Evolutionary conservation across 2,888 invertebrate genomes (phyloP), one percentile per base, ranked within the genome.

Genomic region (Cataglyphis albicans): DNA sequence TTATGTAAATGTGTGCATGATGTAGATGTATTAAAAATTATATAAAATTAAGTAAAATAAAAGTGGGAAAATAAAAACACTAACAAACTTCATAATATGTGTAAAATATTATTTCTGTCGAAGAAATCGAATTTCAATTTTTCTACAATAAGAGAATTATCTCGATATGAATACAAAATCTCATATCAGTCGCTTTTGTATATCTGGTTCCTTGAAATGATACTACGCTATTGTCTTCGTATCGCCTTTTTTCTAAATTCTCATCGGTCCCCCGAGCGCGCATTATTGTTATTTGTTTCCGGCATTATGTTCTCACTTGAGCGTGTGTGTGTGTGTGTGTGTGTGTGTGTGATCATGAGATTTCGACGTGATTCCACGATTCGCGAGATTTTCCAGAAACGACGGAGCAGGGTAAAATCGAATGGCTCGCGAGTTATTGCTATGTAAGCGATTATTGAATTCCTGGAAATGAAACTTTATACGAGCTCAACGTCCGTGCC

Each of bases 361-460:
- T 59, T 35, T 59, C 32, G 35, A 67, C 52, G 72, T 55, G 70
- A 70, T 68, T 41, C 12, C 29, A 41, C 59, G 29, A 73, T 41
- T 73, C 61, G 61, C 70, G 57, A 41, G 76, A 68, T 67, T 7
- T 41, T 18, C 29, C 10, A 44, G 44, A 25, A 44, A 59, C 44
- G 59, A 32, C 38, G 55, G 61, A 52, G 32, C 70, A 44, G 44
- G 21, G 35, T 89, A 86, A 89, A 90, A 90, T 86, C 73, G 88
- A 86, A 90, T 72, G 72, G 84, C 35, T 59, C 67, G 65, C 74
- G 59, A 80, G 87, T 86, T 90, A 90, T 87, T 88, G 88, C 89
- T 72, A 84, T 88, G 91, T 91, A 90, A 91, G 88, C 91, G 90
- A 89, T 89, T 88, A 90, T 90, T 90, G 89, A 89, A 90, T 91